Base-by-base conservation (phyloP, 2,113 vertebrate genomes). In the Notechis scutatus region DNA sequence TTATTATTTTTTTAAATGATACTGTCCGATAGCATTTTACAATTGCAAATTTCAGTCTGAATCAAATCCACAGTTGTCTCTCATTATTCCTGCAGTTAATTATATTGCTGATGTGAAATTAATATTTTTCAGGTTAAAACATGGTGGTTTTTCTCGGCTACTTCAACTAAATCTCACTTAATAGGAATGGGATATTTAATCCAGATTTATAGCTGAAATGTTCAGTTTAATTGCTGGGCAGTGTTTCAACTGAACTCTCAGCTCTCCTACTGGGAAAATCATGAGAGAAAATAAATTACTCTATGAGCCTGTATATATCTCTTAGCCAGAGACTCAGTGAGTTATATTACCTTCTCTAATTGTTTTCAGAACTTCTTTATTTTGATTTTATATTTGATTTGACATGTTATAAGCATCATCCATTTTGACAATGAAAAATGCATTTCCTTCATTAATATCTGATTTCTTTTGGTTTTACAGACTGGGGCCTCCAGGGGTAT, bases 221-320 rank as follows among this genome's bases (percentile, higher is more conserved):
- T 85, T 93, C 69, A 61, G 5, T 86, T 86, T 93, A 93, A 93
- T 93, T 90, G 74, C 55, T 90, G 92, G 92, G 74, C 92, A 90
- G 56, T 29, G 42, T 90, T 93, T 93, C 88, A 93, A 34, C 55
- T 93, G 92, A 90, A 93, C 92, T 93, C 88, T 93, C 74, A 90
- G 52, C 92, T 86, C 81, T 93, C 88, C 92, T 90, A 93, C 88
- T 93, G 92, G 92, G 92, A 93, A 90, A 93, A 93, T 90, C 92
- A 93, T 90, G n/a, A 88, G 92, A 90, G 92, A 93, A 93, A 93
- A 93, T 93, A 90, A 90, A 93, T 90, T 90, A 93, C 74, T 39
- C 92, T 87, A 86, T 90, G 88, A 90, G 92, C 45, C 92, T 26
- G 24, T 86, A 87, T 93, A 86, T 81, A 90, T 86, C 74, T 85